phyloP scores from a whole-genome alignment of 2,113 vertebrate species.

The Mohoua ochrocephala region DNA sequence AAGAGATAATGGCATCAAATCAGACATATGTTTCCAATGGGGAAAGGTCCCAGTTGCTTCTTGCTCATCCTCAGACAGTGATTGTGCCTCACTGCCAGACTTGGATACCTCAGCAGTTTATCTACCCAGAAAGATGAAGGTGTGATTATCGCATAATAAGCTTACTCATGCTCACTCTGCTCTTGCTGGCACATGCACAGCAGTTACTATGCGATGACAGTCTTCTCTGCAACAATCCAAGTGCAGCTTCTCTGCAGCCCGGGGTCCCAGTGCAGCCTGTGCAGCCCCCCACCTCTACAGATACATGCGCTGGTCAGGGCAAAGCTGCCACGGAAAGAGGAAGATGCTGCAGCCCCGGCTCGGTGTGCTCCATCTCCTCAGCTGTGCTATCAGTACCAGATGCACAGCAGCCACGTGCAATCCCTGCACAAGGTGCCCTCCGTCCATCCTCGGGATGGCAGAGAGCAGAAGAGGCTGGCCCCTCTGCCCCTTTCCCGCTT shows the following conservation, averaged over 20 bases:
- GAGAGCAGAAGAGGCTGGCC: not conserved
- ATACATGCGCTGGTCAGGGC: fast-evolving
- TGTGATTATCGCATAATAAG: slow-evolving; percentile 52
- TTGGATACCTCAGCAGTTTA: slow-evolving; percentile 52
- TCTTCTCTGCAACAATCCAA: not conserved
- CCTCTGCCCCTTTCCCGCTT: not conserved
- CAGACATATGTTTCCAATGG: not conserved
- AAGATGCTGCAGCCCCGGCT: not conserved
- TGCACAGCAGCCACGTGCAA: fast-evolving
- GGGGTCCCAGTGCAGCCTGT: not conserved
- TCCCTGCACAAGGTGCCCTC: not conserved
- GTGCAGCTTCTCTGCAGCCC: not conserved
- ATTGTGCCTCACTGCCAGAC: not conserved
- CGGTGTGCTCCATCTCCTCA: fast-evolving
- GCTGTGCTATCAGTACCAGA: not conserved
- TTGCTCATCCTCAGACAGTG: slow-evolving; percentile 19
- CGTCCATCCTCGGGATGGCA: not conserved
- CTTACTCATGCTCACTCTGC: slow-evolving; percentile 56
- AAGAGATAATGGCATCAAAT: not conserved
- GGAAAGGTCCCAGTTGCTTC: not conserved
- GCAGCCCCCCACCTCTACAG: not conserved
- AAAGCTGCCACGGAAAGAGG: not conserved
- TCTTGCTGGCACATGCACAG: slow-evolving; percentile 51
- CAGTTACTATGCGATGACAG: slow-evolving; percentile 32
- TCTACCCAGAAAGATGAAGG: slow-evolving; percentile 46